These are phyloP conservation scores for Gallinago media DNA, from an alignment of 2,113 vertebrate species.

Conservation along the genomic window DNA sequence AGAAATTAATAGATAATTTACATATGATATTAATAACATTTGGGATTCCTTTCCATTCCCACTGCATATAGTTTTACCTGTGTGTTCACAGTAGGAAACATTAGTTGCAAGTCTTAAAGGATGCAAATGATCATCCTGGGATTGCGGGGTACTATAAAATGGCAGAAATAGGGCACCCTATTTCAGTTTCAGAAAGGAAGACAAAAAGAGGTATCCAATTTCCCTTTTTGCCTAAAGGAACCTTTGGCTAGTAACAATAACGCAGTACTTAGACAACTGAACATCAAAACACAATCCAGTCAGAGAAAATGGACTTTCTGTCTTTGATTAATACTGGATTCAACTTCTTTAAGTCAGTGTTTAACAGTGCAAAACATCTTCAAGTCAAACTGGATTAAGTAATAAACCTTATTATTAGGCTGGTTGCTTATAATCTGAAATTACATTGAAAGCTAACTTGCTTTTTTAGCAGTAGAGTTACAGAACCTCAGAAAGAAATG, in stretches of 20 bases:
- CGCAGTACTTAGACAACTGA: neutral
- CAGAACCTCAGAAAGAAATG: neutral
- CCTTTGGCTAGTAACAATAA: neutral
- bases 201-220: neutral
- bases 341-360: neutral
- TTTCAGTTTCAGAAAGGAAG: neutral
- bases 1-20: neutral
- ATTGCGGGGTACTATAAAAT: neutral
- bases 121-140: neutral
- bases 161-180: neutral
- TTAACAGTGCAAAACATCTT: neutral
- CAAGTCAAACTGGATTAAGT: neutral
- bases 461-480: neutral
- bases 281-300: neutral
- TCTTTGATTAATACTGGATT: neutral
- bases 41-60: neutral
- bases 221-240: neutral
- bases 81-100: neutral
- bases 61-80: neutral
- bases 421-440: neutral
- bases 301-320: neutral
- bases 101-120: neutral
- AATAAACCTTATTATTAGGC: neutral
- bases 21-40: neutral
- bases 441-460: neutral